A percentile compares a stretch with the other conserved stretches of the same genome.
These are phyloP conservation scores for Iselma pallidipennis DNA, from an alignment of 2,888 invertebrate genomes.

Conservation along the genomic window DNA sequence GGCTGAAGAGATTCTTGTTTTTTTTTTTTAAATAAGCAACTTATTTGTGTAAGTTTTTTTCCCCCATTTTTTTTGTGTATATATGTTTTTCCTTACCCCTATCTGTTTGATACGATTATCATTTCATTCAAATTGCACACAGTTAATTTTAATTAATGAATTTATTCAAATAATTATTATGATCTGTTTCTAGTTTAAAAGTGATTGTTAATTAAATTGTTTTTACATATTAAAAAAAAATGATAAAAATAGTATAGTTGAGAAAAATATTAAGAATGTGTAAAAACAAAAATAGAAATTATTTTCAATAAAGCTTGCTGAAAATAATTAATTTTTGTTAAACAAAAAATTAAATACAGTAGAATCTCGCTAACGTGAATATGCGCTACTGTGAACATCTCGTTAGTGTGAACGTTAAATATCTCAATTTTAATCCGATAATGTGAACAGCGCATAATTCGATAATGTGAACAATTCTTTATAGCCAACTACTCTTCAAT, in stretches of 20 bases:
- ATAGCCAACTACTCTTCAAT: too few species aligned
- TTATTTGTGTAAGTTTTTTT: not conserved
- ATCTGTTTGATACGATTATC: not conserved
- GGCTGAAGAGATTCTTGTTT: not conserved
- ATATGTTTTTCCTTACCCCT: not conserved
- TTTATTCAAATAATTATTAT: not conserved
- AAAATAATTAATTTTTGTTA: not conserved
- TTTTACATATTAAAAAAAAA: slow-evolving; percentile 1
- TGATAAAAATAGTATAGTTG: not conserved
- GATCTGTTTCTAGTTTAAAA: not conserved
- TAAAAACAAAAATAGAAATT: not conserved
- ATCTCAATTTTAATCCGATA: too few species aligned
- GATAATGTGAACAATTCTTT: too few species aligned
- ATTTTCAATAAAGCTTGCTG: not conserved
- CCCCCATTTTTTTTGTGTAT: too few species aligned
- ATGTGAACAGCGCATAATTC: too few species aligned
- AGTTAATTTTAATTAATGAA: not conserved
- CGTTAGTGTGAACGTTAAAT: too few species aligned
- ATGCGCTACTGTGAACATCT: too few species aligned
- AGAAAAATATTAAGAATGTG: not conserved
- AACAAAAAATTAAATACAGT: too few species aligned
- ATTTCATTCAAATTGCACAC: not conserved
- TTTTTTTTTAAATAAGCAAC: not conserved
- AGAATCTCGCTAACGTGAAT: too few species aligned
- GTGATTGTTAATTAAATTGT: not conserved